phyloP scores from a whole-genome alignment of 2,888 invertebrate species.

The Odontomyia ornata region DNA sequence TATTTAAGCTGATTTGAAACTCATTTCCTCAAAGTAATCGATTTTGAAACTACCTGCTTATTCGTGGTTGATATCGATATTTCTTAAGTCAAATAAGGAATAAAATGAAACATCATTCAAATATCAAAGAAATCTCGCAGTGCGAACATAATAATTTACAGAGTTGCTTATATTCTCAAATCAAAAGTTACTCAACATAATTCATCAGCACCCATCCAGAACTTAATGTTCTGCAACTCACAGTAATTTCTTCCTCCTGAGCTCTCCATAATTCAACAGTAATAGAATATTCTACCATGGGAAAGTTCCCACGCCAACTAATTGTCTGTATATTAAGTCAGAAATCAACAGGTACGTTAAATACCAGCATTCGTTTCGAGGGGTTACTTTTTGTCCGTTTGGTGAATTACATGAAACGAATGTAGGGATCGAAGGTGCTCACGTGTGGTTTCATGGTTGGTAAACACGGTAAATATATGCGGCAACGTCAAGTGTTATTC shows the following conservation, averaged over 20 bases:
- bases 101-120: too few species aligned
- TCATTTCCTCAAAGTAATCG: too few species aligned
- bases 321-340: constrained; percentile 42
- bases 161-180: too few species aligned
- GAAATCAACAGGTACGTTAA: constrained; percentile 52
- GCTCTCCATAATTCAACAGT: background rate
- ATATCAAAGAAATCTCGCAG: too few species aligned
- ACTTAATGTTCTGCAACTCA: background rate
- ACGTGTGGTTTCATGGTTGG: constrained; percentile 55
- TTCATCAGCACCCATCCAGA: background rate
- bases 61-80: too few species aligned
- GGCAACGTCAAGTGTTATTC: background rate
- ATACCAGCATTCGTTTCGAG: constrained; percentile 21
- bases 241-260: background rate
- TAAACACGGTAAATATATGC: constrained; percentile 48
- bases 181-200: too few species aligned
- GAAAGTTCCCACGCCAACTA: constrained; percentile 53
- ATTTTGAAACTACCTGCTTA: too few species aligned
- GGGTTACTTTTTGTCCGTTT: background rate
- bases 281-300: constrained; percentile 47
- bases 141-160: too few species aligned
- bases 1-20: too few species aligned
- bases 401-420: background rate
- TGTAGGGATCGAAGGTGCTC: constrained; percentile 48
- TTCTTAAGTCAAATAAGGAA: too few species aligned